Evolutionary conservation across 2,888 invertebrate species (phyloP), one percentile per base, ranked within the genome.

Genomic region (Mechanitis messenoides): DNA sequence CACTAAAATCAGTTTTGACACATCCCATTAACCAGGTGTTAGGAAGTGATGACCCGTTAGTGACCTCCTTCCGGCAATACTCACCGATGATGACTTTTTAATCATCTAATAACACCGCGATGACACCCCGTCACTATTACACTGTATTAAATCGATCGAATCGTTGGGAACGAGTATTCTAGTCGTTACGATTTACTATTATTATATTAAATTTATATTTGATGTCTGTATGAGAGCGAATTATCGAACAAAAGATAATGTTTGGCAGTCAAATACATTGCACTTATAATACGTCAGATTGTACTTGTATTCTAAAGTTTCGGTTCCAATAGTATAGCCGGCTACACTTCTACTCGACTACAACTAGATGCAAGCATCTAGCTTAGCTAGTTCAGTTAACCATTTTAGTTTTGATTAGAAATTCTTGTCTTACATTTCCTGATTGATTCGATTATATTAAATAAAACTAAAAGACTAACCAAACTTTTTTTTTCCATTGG

Each of bases 61-160:
- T 66, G 72, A 71, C 73, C 73, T 68, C 66, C 59, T 73, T 75
- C 74, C 75, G 73, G 69, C 68, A 58, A 12, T 33, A 45, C 71
- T 69, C 73, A 71, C 71, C 69, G 71, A 66, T 77, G 77, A 77
- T 78, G 75, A 54, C 66, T 71, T 77, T 77, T 74, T 77, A 75
- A 76, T 74, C 55, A 55, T 66, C 66, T 65, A 68, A 69, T 67
- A 63, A 66, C 46, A 3, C 35, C 58, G 59, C 61, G 60, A 63
- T 68, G 67, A 64, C 67, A 64, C 67, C 64, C 63, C 57, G 65
- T 46, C 9, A 61, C 69, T 64, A 74, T 74, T 72, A 71, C 53
- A 60, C 54, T 58, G 59, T 60, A 68, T 68, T 68, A 72, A 69
- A 72, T 69, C 66, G 72, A 74, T 72, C 73, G 71, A 67, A 66